Percentiles rank a stretch among this genome's conserved stretches.
These are phyloP conservation scores for Shinisaurus crocodilurus DNA, from an alignment of 2,113 vertebrate species.

Conservation along the genomic window DNA sequence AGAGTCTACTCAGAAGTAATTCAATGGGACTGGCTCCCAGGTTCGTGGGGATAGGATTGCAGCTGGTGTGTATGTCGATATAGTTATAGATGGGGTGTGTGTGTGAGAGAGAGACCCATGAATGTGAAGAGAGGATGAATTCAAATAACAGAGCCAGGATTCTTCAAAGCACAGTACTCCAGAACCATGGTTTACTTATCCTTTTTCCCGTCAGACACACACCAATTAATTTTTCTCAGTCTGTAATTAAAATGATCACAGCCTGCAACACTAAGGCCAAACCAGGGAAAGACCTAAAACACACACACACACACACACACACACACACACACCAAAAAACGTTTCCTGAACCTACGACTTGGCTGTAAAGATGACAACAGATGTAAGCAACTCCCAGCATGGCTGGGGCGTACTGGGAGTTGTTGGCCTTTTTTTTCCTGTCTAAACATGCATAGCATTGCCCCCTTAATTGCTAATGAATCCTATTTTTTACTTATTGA, in stretches of 20 bases:
- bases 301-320: too few species aligned
- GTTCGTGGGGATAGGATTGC: neutral
- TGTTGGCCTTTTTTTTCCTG: too few species aligned
- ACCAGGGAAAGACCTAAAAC: neutral
- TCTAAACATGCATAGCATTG: too few species aligned
- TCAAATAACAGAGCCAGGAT: neutral
- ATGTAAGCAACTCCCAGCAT: too few species aligned
- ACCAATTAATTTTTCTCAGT: neutral
- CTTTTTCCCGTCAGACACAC: neutral
- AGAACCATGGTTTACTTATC: neutral
- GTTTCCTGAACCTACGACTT: neutral
- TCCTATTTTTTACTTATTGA: neutral
- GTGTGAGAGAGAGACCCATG: neutral
- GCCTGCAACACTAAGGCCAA: neutral
- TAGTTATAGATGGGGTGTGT: neutral
- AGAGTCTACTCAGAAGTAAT: neutral
- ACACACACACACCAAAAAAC: neutral
- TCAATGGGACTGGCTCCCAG: neutral
- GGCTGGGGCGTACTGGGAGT: too few species aligned
- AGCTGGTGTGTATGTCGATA: neutral
- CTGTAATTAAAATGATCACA: neutral
- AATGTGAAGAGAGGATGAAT: rapidly evolving
- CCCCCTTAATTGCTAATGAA: neutral
- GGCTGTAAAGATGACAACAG: neutral
- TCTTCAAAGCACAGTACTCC: rapidly evolving